These are phyloP conservation scores for Pangasius sanitwongsei DNA, from an alignment of 2,797 vertebrate genomes.

Conservation along the genomic window DNA sequence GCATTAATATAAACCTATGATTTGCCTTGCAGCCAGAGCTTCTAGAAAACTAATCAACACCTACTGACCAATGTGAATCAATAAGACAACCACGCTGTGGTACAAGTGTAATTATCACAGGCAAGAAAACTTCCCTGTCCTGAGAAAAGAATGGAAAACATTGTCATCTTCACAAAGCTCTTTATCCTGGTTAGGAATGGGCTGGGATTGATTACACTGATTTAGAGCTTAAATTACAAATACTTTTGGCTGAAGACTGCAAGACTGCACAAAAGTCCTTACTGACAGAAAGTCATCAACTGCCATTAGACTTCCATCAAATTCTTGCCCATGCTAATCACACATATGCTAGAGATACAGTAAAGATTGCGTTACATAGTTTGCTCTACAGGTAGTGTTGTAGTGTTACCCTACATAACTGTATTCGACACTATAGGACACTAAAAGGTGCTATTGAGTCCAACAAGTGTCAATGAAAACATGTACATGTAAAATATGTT, in stretches of 20 bases:
- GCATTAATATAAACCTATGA: not conserved
- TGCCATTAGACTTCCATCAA: not conserved
- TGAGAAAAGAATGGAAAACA: slow-evolving; percentile 13
- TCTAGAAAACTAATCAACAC: not conserved
- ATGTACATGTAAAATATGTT: not conserved
- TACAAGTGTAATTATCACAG: not conserved
- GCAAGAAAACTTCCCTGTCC: not conserved
- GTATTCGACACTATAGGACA: not conserved
- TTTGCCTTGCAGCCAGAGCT: not conserved
- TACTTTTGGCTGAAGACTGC: not conserved
- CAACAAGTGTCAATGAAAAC: not conserved
- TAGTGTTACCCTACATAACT: not conserved
- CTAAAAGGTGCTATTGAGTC: not conserved
- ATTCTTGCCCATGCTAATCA: not conserved
- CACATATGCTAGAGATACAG: not conserved
- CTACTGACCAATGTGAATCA: not conserved
- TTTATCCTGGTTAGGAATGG: not conserved
- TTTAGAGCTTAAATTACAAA: slow-evolving; percentile 13
- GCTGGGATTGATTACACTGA: not conserved
- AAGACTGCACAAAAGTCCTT: not conserved
- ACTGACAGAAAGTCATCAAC: not conserved
- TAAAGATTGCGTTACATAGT: not conserved
- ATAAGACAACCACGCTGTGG: not conserved
- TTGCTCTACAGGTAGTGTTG: not conserved
- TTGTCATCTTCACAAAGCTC: not conserved